These are phyloP conservation scores for Sebastes reedi DNA, from an alignment of 2,797 vertebrate species.

Conservation along the genomic window DNA sequence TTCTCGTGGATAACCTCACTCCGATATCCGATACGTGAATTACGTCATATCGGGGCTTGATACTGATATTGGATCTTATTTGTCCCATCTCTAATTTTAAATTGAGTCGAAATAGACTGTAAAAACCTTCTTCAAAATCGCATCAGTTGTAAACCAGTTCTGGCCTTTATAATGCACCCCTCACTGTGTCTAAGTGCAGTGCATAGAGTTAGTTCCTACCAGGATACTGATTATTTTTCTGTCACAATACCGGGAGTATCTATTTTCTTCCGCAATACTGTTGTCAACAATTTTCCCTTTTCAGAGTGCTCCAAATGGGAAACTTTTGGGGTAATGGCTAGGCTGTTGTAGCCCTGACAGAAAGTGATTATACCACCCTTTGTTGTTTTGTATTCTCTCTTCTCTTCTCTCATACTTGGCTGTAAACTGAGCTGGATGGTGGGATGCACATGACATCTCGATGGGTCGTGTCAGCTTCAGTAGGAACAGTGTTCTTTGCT, in stretches of 20 bases:
- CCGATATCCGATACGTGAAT: too few species aligned
- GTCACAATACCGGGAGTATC: not conserved
- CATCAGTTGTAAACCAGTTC: not conserved
- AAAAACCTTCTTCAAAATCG: not conserved
- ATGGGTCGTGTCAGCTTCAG: not conserved
- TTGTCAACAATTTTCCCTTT: conserved; percentile 1
- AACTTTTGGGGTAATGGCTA: not conserved
- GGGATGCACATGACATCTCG: not conserved
- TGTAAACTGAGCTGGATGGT: not conserved
- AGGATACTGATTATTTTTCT: not conserved
- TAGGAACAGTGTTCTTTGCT: not conserved
- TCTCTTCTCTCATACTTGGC: not conserved
- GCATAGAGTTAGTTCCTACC: not conserved
- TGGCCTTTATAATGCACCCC: not conserved
- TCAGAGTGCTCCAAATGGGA: conserved; percentile 2
- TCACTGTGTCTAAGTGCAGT: not conserved
- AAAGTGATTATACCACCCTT: not conserved
- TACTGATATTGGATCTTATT: too few species aligned
- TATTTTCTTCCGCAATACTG: not conserved
- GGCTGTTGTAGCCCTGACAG: not conserved
- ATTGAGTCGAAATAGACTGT: not conserved
- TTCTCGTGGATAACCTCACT: too few species aligned
- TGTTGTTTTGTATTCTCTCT: conserved; percentile 1
- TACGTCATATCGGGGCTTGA: too few species aligned
- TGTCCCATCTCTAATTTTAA: not conserved